phyloP scores from a whole-genome alignment of 2,113 vertebrate genomes.

The Alethe castanea region DNA sequence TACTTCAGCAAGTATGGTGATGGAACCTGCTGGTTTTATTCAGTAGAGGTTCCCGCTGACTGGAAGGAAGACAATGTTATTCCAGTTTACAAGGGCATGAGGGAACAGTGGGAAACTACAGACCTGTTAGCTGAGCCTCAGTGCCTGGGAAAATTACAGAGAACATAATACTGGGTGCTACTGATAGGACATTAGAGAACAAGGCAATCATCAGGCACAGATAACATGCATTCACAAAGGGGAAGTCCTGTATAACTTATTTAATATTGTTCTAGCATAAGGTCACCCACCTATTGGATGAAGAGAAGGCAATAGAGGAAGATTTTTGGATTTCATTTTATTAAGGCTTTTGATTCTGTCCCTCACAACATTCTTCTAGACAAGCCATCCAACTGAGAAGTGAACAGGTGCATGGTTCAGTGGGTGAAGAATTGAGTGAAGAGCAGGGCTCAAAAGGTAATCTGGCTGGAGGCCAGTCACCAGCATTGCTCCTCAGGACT shows the following conservation, averaged over 20 bases:
- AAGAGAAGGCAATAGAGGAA: neutral
- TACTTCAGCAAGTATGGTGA: neutral
- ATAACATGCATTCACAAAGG: neutral
- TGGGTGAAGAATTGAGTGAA: neutral
- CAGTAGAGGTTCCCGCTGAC: neutral
- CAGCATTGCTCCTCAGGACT: neutral
- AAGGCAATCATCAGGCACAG: neutral
- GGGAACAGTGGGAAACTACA: neutral
- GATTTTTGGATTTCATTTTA: neutral
- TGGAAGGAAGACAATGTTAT: neutral
- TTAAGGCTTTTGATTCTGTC: neutral
- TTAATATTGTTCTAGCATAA: neutral
- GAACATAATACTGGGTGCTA: neutral
- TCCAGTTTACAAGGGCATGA: neutral
- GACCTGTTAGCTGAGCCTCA: neutral
- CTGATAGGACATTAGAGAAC: neutral
- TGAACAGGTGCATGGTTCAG: neutral
- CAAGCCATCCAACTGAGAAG: fast-evolving
- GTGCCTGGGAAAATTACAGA: neutral
- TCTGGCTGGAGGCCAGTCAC: neutral
- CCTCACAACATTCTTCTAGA: neutral
- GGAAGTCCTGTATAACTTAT: neutral
- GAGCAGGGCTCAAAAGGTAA: neutral
- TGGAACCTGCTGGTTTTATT: neutral
- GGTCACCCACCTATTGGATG: neutral